phyloP scores from a whole-genome alignment of 2,113 vertebrate species.

The Dasyurus viverrinus region DNA sequence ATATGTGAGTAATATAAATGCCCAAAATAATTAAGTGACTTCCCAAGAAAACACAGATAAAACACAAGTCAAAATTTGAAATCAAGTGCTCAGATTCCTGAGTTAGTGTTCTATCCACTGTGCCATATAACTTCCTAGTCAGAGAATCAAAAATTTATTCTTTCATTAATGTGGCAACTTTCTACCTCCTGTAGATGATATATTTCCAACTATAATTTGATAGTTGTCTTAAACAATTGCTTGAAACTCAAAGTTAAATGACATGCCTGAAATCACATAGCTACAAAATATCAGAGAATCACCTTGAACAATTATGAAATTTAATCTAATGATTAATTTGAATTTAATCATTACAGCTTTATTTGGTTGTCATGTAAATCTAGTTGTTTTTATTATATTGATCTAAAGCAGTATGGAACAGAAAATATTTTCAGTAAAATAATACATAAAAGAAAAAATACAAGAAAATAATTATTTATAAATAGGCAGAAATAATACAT shows the following conservation, averaged over 20 bases:
- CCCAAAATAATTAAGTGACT: neutral
- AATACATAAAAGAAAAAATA: neutral
- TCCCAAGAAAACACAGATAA: neutral
- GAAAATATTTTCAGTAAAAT: slow-evolving; percentile 14
- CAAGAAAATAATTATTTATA: neutral
- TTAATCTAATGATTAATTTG: neutral
- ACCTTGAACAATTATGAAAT: neutral
- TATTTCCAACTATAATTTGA: neutral
- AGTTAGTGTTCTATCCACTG: neutral
- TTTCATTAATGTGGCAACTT: neutral
- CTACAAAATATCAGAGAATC: neutral
- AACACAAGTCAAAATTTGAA: neutral
- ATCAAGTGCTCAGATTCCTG: neutral
- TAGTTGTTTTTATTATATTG: neutral
- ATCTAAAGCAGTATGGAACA: neutral
- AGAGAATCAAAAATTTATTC: neutral
- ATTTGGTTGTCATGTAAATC: neutral
- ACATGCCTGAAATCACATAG: neutral
- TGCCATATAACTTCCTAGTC: neutral
- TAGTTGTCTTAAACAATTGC: neutral
- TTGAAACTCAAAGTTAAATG: neutral
- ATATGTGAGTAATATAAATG: neutral
- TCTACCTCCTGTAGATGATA: neutral
- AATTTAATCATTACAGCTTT: neutral
- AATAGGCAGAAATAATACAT: neutral